Evolutionary conservation across 2,888 invertebrate species (phyloP).

Genomic region (Lumbricus terrestris): DNA sequence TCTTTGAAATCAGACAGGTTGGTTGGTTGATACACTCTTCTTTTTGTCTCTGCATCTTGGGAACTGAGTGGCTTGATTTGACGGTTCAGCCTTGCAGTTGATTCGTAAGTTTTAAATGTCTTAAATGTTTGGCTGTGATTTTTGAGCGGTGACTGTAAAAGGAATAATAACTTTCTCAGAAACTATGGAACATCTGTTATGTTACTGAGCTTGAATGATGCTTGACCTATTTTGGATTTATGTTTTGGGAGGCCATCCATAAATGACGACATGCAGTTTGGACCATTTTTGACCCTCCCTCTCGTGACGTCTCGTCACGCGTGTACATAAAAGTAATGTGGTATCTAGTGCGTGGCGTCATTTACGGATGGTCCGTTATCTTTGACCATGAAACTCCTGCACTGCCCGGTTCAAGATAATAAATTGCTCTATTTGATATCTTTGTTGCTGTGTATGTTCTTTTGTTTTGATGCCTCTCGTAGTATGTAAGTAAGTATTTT

Average conservation of each 20-base stretch:
- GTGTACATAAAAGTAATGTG: no score
- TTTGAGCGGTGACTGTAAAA: background rate
- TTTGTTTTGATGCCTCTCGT: no score
- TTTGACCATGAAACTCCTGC: background rate
- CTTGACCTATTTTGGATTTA: background rate
- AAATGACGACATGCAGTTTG: no score
- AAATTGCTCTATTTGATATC: background rate
- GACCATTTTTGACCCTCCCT: no score
- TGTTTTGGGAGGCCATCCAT: no score
- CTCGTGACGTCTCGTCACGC: no score
- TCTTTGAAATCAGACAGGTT: slow-evolving; percentile 50
- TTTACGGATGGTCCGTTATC: no score
- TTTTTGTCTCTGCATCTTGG: background rate
- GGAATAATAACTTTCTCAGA: background rate
- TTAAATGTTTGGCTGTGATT: background rate
- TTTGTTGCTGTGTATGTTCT: background rate
- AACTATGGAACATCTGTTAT: background rate
- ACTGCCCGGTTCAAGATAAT: no score
- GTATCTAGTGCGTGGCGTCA: no score
- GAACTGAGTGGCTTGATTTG: background rate
- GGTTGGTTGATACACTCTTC: background rate
- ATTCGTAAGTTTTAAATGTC: background rate
- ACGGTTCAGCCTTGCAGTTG: background rate
- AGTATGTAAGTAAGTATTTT: no score
- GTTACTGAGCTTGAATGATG: background rate